Percentiles rank a stretch among this genome's conserved stretches.
Evolutionary conservation across 64 coral and sea anemone species (phyloP).

Genomic region (Acropora tenuis): DNA sequence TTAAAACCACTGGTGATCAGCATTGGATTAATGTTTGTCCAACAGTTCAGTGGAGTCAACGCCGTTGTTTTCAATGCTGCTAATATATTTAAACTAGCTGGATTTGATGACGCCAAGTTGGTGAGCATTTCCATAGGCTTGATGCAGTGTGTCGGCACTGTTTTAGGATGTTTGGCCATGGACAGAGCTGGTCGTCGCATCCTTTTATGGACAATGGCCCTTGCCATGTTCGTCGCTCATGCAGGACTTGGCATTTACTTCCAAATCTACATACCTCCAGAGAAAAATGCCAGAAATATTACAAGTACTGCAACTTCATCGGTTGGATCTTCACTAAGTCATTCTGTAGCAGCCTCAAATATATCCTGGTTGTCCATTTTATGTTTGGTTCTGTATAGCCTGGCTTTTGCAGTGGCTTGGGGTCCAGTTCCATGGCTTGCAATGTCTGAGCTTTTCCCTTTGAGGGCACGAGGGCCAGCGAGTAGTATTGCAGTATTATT

Average conservation of each 20-base stretch:
- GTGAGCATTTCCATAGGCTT: conserved; percentile 54
- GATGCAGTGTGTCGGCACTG: conserved; percentile 72
- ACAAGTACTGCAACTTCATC: background rate
- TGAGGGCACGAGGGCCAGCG: conserved; percentile 71
- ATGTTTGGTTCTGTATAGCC: conserved; percentile 55
- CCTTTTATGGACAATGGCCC: conserved; percentile 38
- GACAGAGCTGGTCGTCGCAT: conserved; percentile 67
- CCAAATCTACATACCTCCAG: conserved; percentile 64
- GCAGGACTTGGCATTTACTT: conserved; percentile 71
- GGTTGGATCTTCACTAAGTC: conserved; percentile 39
- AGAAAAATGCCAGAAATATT: background rate
- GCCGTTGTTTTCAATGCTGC: conserved; percentile 83
- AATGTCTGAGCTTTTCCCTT: conserved; percentile 78
- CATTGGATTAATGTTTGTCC: conserved; percentile 45
- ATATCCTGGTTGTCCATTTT: conserved; percentile 75
- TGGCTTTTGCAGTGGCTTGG: conserved; percentile 73
- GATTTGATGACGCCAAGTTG: conserved; percentile 53
- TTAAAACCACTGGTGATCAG: conserved; percentile 68
- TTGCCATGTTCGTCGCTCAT: conserved; percentile 57
- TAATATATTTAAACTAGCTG: conserved; percentile 65
- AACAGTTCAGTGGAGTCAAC: conserved; percentile 81
- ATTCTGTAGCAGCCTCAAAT: conserved; percentile 10
- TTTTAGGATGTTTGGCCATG: conserved; percentile 44
- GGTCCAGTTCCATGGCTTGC: conserved; percentile 86
- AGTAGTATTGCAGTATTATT: conserved; percentile 36